A percentile compares a stretch with the other conserved stretches of the same genome.
Conservation (phyloP, 2,888 invertebrate genomes). For the Acrobeloides nanus region DNA sequence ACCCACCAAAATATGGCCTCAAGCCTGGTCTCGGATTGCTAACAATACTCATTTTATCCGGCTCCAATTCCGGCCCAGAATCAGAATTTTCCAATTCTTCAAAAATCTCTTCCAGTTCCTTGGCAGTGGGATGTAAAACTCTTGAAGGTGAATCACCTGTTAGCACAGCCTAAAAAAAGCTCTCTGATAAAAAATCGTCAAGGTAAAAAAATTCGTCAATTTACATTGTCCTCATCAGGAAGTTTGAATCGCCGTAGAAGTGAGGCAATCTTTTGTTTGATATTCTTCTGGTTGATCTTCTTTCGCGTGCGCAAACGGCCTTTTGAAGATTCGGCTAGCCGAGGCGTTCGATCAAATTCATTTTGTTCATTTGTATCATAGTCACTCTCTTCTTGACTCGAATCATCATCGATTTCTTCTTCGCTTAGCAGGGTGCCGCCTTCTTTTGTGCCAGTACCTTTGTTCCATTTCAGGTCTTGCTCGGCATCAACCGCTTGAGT, state of each 20-base stretch:
- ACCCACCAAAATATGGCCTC: constrained; percentile 35
- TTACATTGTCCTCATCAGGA: constrained; percentile 59
- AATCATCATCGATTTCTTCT: constrained; percentile 28
- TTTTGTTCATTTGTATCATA: constrained; percentile 18
- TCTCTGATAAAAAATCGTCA: not conserved
- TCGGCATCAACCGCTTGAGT: constrained; percentile 20
- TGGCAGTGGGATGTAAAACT: constrained; percentile 30
- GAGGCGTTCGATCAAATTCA: constrained; percentile 11
- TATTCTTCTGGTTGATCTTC: constrained; percentile 60
- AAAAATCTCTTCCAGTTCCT: constrained; percentile 57
- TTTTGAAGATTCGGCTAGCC: constrained; percentile 1
- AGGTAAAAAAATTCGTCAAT: not conserved
- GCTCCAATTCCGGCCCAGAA: constrained; percentile 65
- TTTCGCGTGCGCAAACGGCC: constrained; percentile 13
- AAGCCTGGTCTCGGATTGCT: constrained; percentile 46
- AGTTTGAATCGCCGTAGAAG: constrained; percentile 79
- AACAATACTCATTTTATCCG: constrained; percentile 41
- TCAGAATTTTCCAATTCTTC: constrained; percentile 94
- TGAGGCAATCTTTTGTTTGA: constrained; percentile 93
- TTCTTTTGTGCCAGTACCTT: constrained; percentile 16
- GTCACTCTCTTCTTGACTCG: constrained; percentile 19
- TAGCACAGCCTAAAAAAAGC: constrained; percentile 11
- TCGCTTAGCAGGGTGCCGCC: constrained; percentile 19
- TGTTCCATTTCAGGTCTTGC: constrained; percentile 11
- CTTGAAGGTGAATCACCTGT: constrained; percentile 16